Base-by-base conservation (phyloP, 2,113 vertebrate genomes). In the Paramisgurnus dabryanus region DNA sequence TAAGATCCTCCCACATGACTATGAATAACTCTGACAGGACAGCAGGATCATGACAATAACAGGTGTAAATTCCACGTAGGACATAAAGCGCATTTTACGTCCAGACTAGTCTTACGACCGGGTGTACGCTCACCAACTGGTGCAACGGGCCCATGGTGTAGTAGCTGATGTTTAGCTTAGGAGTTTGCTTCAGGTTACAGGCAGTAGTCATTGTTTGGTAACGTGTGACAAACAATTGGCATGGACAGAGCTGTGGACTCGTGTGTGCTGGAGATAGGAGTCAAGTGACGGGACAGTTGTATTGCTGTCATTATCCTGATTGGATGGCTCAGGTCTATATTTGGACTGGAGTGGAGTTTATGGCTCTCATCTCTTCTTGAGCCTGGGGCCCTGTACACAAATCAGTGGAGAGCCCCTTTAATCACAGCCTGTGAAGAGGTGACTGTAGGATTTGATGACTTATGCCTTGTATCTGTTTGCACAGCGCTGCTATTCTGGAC, bases 311-410 rank as follows among this genome's bases (percentile, higher is more conserved):
- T 68, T 60, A 50, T 7, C 41, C 64, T 10, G 34, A 80, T 65
- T 68, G 67, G 39, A 63, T 69, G 64, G 50, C 15, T 40, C 75
- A 22, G 68, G 68, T 70, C 81, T 86, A 86, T 86, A 86, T 86
- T 86, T 84, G 83, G 85, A 87, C 72, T 67, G 50, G n/a, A 70
- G 81, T 57, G 78, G 10, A 58, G 34, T 80, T 78, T 61, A 82
- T 47, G 61, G 39, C 69, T 79, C 76, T 79, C 64, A 39, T 71
- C 49, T 78, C 22, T 68, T 53, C 22, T 67, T 61, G 13, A 18
- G 50, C 50, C 50, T 53, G 57, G 27, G 27, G 27, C 27, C 70
- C 75, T 69, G 47, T 75, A 50, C 45, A 69, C 79, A 79, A 60
- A 67, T 53, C 41, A 72, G 73, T 22, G n/a, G 76, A 80, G 66